Percentiles rank a stretch among this genome's conserved stretches.
phyloP scores from a whole-genome alignment of 2,888 invertebrate genomes.

The Ophion obscuratus region DNA sequence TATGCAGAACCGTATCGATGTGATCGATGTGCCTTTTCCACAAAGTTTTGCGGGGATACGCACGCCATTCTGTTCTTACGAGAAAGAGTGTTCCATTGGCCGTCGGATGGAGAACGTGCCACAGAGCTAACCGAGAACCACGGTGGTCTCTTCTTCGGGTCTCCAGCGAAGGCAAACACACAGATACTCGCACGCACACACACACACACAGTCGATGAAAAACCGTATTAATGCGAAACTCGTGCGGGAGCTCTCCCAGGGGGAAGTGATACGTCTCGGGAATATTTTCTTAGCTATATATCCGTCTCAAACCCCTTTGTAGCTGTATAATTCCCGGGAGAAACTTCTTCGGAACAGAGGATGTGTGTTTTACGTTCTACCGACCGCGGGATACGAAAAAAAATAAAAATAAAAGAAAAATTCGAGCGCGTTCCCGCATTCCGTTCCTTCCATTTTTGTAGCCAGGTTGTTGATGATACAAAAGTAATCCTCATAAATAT shows the following conservation, averaged over 20 bases:
- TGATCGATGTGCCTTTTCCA: slow-evolving; percentile 20
- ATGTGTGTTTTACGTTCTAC: slow-evolving; percentile 41
- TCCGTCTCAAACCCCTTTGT: slow-evolving; percentile 41
- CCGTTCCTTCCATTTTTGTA: slow-evolving; percentile 28
- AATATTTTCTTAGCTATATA: slow-evolving; percentile 64
- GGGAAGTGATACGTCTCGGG: slow-evolving; percentile 62
- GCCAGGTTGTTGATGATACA: slow-evolving; percentile 13
- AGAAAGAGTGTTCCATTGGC: slow-evolving; percentile 53
- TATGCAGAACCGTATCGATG: neutral
- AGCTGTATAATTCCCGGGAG: slow-evolving; percentile 43
- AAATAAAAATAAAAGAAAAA: slow-evolving; percentile 6
- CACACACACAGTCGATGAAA: slow-evolving; percentile 42
- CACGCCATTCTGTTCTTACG: slow-evolving; percentile 63
- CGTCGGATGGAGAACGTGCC: slow-evolving; percentile 63
- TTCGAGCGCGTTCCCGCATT: slow-evolving; percentile 27
- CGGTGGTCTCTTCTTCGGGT: slow-evolving; percentile 34
- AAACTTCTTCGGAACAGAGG: slow-evolving; percentile 42
- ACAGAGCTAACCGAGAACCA: slow-evolving; percentile 36
- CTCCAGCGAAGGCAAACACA: slow-evolving; percentile 33
- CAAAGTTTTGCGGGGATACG: slow-evolving; percentile 22
- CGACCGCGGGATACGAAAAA: slow-evolving; percentile 18
- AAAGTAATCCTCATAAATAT: slow-evolving; percentile 25
- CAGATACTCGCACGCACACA: slow-evolving; percentile 5
- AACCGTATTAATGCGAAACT: slow-evolving; percentile 68
- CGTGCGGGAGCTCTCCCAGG: slow-evolving; percentile 58